Conservation (phyloP, 1,140 invertebrate genomes). For the Drepana arcuata region DNA sequence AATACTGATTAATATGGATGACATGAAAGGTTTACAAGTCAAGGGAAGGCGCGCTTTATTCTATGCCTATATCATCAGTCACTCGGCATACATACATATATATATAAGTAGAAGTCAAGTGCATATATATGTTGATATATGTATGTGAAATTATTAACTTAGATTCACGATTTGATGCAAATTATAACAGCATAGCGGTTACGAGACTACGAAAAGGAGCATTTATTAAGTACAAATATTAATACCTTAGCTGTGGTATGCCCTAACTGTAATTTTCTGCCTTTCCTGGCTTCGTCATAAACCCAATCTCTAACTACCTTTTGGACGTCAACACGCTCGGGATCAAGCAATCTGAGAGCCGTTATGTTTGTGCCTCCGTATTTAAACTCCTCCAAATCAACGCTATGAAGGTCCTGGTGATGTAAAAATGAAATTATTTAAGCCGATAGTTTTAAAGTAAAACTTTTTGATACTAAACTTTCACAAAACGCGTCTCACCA, state of each 20-base stretch:
- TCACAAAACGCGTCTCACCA: constrained; percentile 75
- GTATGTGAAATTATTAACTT: too few relatives aligned
- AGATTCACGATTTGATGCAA: too few relatives aligned
- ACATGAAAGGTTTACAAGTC: too few relatives aligned
- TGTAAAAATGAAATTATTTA: neutral
- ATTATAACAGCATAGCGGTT: too few relatives aligned
- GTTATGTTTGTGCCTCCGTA: constrained; percentile 95
- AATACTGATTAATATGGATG: too few relatives aligned
- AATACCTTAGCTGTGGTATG: constrained; percentile 74
- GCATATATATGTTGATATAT: too few relatives aligned
- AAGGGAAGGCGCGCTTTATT: too few relatives aligned
- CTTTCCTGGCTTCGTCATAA: constrained; percentile 76
- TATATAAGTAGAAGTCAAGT: too few relatives aligned
- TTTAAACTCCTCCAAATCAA: constrained; percentile 94
- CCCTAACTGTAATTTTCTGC: constrained; percentile 75
- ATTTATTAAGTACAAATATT: constrained; percentile 9
- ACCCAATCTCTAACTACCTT: constrained; percentile 86
- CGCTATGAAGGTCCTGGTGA: constrained; percentile 86
- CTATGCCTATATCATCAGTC: too few relatives aligned
- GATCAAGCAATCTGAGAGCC: constrained; percentile 87
- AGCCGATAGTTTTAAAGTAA: neutral
- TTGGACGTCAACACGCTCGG: constrained; percentile 80
- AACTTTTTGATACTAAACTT: constrained; percentile 3
- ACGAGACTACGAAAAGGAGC: too few relatives aligned
- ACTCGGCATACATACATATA: constrained; percentile 2